phyloP scores from a whole-genome alignment of 2,888 invertebrate species.

The Chloroclysta siterata region DNA sequence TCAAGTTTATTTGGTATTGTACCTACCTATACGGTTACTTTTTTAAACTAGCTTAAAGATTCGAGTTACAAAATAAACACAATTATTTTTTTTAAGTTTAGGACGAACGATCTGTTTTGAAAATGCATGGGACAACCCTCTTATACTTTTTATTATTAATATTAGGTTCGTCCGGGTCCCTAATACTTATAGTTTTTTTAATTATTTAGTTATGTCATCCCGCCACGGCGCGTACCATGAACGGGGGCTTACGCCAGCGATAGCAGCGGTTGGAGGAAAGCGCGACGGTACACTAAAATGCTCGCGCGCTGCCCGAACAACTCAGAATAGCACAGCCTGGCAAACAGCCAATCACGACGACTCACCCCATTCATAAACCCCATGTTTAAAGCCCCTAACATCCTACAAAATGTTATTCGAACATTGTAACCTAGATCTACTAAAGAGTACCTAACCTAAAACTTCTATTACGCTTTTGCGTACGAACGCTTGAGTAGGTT shows the following conservation, averaged over 20 bases:
- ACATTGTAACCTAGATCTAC: slow-evolving; percentile 8
- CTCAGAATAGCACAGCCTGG: slow-evolving; percentile 74
- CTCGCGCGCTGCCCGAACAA: slow-evolving; percentile 72
- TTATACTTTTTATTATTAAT: too few species aligned
- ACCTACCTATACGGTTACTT: not conserved
- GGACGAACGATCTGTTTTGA: slow-evolving; percentile 9
- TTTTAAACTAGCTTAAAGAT: not conserved
- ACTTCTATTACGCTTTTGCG: not conserved
- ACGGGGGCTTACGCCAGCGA: slow-evolving; percentile 34
- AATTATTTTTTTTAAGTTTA: not conserved
- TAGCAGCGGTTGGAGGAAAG: slow-evolving; percentile 43
- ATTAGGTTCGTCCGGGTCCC: too few species aligned
- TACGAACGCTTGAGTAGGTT: not conserved
- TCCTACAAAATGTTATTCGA: slow-evolving; percentile 6
- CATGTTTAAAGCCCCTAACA: slow-evolving; percentile 29
- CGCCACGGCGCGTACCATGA: slow-evolving; percentile 29
- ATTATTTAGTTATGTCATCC: slow-evolving; percentile 16
- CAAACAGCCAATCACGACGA: slow-evolving; percentile 64
- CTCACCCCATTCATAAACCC: slow-evolving; percentile 74
- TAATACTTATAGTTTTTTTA: not conserved
- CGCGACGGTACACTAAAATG: slow-evolving; percentile 72
- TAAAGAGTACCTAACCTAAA: not conserved
- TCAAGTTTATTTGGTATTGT: slow-evolving; percentile 16
- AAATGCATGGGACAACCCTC: slow-evolving; percentile 3
- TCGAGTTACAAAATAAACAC: not conserved